Base-by-base conservation (phyloP, 1,140 invertebrate species). In the Globodera rostochiensis region DNA sequence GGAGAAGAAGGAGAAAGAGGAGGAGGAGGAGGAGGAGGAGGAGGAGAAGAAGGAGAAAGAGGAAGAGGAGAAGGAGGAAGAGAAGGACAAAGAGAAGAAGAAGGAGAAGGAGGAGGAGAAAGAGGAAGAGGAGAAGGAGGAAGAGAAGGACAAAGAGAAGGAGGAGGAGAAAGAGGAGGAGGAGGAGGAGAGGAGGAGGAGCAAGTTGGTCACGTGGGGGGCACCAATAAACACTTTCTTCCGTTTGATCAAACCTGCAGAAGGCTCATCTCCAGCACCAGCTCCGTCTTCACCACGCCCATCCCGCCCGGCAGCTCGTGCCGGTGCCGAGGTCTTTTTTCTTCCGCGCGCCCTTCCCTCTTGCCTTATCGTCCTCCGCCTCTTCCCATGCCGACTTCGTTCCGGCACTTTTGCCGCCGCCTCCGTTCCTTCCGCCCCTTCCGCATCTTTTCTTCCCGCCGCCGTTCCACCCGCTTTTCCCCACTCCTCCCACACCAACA, bases 401-500 rank as follows among this genome's bases (percentile, higher is more conserved):
- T 21, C 7, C 46, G 15, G 5, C n/a, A 4, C 11, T 53, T 50
- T 19, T 67, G 36, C 46, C 45, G 2, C 49, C 75, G 11, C 47
- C 53, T 46, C 66, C 77, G 8, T 11, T 78, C 36, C 66, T 78
- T n/a, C 77, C 77, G 3, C 76, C 60, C 15, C n/a, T 70, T 69
- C 60, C 76, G 7, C 77, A 64, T 36, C 57, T 49, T 13, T 66
- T 69, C 53, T 60, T 46, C n/a, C 66, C 77, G 70, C 64, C 66
- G 66, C 69, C 69, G 25, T 71, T 71, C 19, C 57, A 64, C 5
- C 19, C 57, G 13, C 19, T 64, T 64, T 64, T 64, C 19, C 57
- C 57, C 11, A 13, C 57, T 64, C 57, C 57, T 64, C 57, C 57
- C 57, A 6, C 57, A 19, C 57, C 57, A 64, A 64, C 36, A 36